Evolutionary conservation across 2,888 invertebrate genomes (phyloP).

Genomic region (Dicroscelio sp.): DNA sequence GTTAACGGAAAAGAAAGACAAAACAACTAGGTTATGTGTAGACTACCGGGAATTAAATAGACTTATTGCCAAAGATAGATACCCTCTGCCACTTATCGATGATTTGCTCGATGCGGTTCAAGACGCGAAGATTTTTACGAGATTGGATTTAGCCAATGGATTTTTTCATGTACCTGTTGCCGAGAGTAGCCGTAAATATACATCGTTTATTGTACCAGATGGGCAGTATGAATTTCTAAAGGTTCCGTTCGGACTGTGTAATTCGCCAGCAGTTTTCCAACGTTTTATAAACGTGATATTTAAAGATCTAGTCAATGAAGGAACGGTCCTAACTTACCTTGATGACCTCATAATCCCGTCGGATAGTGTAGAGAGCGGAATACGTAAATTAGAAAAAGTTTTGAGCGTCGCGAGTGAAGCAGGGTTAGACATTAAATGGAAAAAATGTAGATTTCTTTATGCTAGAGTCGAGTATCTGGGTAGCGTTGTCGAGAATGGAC

Average conservation of each 20-base stretch:
- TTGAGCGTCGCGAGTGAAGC: constrained; percentile 69
- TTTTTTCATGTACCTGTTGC: constrained; percentile 87
- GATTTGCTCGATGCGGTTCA: constrained; percentile 38
- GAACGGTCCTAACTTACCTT: constrained; percentile 63
- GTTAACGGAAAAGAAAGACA: constrained; percentile 77
- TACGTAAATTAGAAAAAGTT: constrained; percentile 64
- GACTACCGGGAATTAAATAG: constrained; percentile 81
- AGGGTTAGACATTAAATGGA: constrained; percentile 79
- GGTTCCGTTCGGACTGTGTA: too few species aligned
- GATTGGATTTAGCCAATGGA: constrained; percentile 83
- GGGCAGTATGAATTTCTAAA: constrained; percentile 84
- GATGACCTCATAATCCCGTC: constrained; percentile 76
- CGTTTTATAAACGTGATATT: constrained; percentile 77
- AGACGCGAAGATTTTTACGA: constrained; percentile 72
- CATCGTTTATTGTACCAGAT: constrained; percentile 85
- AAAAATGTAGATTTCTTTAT: constrained; percentile 80
- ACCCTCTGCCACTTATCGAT: neutral
- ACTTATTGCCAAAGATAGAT: constrained; percentile 74
- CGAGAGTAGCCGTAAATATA: constrained; percentile 83
- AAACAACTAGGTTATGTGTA: constrained; percentile 75
- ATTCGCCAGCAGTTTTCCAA: too few species aligned
- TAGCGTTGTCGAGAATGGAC: constrained; percentile 85
- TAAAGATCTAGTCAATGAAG: constrained; percentile 57
- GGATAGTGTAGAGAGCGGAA: neutral
- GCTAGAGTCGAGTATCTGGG: constrained; percentile 83